A percentile compares a stretch with the other conserved stretches of the same genome.
Evolutionary conservation across 2,113 vertebrate genomes (phyloP).

Genomic region (Nerophis ophidion): DNA sequence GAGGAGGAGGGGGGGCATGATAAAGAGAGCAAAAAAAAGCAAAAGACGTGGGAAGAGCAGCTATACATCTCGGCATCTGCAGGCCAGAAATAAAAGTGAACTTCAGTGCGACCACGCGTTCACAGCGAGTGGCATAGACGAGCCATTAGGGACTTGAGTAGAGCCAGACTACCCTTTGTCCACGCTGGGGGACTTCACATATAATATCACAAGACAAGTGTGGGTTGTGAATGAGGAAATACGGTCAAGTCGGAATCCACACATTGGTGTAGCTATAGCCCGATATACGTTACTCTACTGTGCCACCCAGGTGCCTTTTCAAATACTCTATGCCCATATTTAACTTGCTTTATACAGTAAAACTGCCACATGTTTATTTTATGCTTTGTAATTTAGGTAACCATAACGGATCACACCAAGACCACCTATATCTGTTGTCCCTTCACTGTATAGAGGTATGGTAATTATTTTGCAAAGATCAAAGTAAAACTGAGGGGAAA

Average conservation of each 20-base stretch:
- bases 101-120: conserved; percentile 52
- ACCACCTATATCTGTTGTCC: too few relatives aligned
- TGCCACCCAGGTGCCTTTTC: too few relatives aligned
- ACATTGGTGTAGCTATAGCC: too few relatives aligned
- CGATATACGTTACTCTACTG: too few relatives aligned
- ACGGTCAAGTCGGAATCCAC: neutral
- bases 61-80: conserved; percentile 41
- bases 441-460: too few relatives aligned
- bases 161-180: conserved; percentile 26
- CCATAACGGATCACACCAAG: too few relatives aligned
- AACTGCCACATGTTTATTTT: too few relatives aligned
- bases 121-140: conserved; percentile 38
- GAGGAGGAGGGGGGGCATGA: conserved; percentile 18
- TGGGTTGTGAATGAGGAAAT: neutral
- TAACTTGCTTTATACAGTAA: too few relatives aligned
- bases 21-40: conserved; percentile 23
- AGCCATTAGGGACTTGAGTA: conserved; percentile 48
- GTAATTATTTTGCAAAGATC: too few relatives aligned
- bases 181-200: conserved; percentile 14
- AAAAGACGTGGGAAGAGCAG: conserved; percentile 25
- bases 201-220: conserved; percentile 19
- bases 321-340: too few relatives aligned
- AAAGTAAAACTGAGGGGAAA: too few relatives aligned
- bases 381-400: too few relatives aligned
- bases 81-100: conserved; percentile 58